A percentile compares a stretch with the other conserved stretches of the same genome.
phyloP scores from a whole-genome alignment of 1,140 invertebrate genomes.

The Caenorhabditis elegans region WBcel235 BX284604.4:14711001-14711500 shows the following conservation, averaged over 20 bases:
- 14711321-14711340: slow-evolving; percentile 19
- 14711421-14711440: background rate
- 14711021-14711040: slow-evolving; percentile 28
- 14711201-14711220: too few relatives aligned
- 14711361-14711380: background rate
- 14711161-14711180: too few relatives aligned
- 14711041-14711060: background rate
- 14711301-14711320: background rate
- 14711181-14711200: too few relatives aligned
- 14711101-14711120: too few relatives aligned
- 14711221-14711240: background rate
- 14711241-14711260: background rate
- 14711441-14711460: too few relatives aligned
- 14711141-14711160: too few relatives aligned
- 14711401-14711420: background rate
- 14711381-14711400: too few relatives aligned
- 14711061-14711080: background rate
- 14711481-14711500: too few relatives aligned
- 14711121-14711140: too few relatives aligned
- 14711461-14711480: too few relatives aligned
- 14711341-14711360: slow-evolving; percentile 4
- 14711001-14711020: slow-evolving; percentile 36
- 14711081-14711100: background rate
- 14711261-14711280: slow-evolving; percentile 18
- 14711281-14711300: slow-evolving; percentile 31